Base-by-base conservation (phyloP, 2,113 vertebrate species). In the Ardeotis arabs region DNA sequence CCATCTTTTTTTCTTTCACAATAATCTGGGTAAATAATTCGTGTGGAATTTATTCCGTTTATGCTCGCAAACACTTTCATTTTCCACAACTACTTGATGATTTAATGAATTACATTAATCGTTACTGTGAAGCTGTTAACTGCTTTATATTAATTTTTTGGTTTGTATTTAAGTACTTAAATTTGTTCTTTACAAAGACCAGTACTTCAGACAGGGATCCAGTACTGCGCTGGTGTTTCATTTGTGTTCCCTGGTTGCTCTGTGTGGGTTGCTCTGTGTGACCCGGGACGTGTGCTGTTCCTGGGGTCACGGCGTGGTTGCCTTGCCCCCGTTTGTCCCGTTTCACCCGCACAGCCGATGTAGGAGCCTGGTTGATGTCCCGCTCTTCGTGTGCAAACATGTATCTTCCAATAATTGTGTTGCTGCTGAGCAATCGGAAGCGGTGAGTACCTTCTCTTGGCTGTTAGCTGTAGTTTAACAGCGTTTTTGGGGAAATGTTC, bases 361-460 rank as follows among this genome's bases (percentile, higher is more conserved):
- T 37, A 63, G 14, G 9, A 18, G 41, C 69, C 59, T 66, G 72
- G 22, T 80, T 81, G 41, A 68, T 78, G 63, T 78, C 69, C 69
- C 70, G 35, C 72, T 59, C 90, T 55, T 89, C 94, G 7, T 89
- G 91, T 75, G 33, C 76, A 35, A 77, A 84, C 91, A 47, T 8
- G 86, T 23, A 5, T 25, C 81, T 91, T 72, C 58, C 49, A 31
- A 55, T 64, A 47, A 35, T 16, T 69, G 28, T 73, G 13, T 58
- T 90, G 35, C 55, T 0, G 0, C 35, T 87, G 82, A 77, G 93
- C 87, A 90, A 67, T 12, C 9, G 80, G 78, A 35, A 82, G 33
- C 76, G 83, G 67, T 50, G 85, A 17, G 52, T 39, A 56, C 95
- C 60, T 94, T 88, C 83, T 93, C 96, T 55, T 86, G 88, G 55